A percentile compares a stretch with the other conserved stretches of the same genome.
Evolutionary conservation across 2,113 vertebrate species (phyloP).

Genomic region (Puma concolor): DNA sequence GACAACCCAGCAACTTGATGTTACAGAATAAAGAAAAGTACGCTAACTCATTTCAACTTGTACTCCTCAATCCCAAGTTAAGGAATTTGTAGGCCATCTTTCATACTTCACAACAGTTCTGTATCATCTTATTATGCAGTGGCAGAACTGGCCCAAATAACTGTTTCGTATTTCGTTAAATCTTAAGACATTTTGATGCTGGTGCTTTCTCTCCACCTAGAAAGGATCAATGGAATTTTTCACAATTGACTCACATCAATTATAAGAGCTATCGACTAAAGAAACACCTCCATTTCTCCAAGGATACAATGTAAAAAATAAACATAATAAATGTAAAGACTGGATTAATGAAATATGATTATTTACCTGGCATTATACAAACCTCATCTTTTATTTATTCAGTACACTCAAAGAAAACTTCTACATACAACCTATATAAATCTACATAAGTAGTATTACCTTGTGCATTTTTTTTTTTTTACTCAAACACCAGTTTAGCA

Average conservation of each 20-base stretch:
- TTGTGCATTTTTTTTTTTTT: not conserved
- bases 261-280: not conserved
- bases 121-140: not conserved
- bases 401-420: not conserved
- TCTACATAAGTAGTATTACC: not conserved
- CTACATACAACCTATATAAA: not conserved
- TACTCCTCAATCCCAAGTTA: not conserved
- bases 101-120: not conserved
- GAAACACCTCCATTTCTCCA: not conserved
- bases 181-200: not conserved
- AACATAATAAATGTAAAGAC: not conserved
- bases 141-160: not conserved
- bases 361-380: not conserved
- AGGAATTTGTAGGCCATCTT: not conserved
- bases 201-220: not conserved
- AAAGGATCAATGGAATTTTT: not conserved
- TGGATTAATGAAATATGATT: conserved; percentile 22
- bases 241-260: not conserved
- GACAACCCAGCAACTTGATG: not conserved
- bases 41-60: not conserved
- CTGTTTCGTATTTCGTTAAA: not conserved
- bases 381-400: not conserved
- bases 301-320: not conserved
- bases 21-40: not conserved
- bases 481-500: not conserved